These are phyloP conservation scores for Albula goreensis DNA, from an alignment of 2,113 vertebrate genomes.

Conservation along the genomic window DNA sequence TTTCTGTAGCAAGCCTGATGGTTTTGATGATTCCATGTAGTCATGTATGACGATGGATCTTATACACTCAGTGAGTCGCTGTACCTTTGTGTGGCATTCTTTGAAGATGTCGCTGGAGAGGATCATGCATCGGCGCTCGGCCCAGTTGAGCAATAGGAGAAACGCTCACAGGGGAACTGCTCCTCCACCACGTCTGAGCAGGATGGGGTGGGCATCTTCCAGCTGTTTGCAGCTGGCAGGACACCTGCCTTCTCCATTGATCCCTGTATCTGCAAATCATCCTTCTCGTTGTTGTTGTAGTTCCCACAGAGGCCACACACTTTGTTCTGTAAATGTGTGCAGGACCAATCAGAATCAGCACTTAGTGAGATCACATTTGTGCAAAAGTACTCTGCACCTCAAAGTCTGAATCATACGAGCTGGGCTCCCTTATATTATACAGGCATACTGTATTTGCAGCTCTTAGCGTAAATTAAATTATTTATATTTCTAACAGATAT, in stretches of 20 bases:
- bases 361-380: neutral
- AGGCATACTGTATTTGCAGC: neutral
- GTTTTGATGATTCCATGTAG: neutral
- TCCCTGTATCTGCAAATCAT: constrained; percentile 72
- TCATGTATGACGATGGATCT: neutral
- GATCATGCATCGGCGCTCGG: constrained; percentile 76
- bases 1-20: neutral
- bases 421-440: neutral
- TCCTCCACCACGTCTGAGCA: constrained; percentile 73
- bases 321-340: constrained; percentile 57
- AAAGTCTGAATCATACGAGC: neutral
- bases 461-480: neutral
- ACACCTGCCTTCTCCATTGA: constrained; percentile 53
- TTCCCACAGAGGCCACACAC: constrained; percentile 84
- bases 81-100: constrained; percentile 76
- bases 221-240: constrained; percentile 78
- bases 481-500: too few species aligned
- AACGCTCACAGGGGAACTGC: constrained; percentile 74
- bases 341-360: neutral
- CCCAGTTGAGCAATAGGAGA: constrained; percentile 80
- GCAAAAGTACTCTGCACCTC: neutral
- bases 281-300: constrained; percentile 76
- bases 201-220: constrained; percentile 67
- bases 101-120: constrained; percentile 69
- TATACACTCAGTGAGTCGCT: neutral